Conservation (phyloP, 2,113 vertebrate species). For the Apaloderma vittatum region DNA sequence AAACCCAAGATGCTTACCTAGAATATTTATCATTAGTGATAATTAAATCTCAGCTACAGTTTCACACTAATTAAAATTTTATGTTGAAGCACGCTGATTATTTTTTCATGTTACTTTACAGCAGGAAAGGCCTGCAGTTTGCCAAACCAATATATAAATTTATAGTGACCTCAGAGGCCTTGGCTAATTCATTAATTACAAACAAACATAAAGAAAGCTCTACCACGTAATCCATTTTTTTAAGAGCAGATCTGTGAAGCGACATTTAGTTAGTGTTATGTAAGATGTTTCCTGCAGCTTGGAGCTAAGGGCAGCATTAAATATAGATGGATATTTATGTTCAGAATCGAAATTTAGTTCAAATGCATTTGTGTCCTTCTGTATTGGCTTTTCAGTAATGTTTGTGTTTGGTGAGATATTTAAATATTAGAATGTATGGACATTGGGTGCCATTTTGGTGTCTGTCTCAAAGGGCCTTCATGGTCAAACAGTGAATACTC, state of each 20-base stretch:
- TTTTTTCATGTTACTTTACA: not conserved
- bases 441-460: not conserved
- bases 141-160: not conserved
- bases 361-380: not conserved
- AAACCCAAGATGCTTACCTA: not conserved
- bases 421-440: not conserved
- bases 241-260: not conserved
- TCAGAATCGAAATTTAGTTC: not conserved
- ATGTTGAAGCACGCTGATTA: not conserved
- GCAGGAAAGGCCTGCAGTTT: not conserved
- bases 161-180: not conserved
- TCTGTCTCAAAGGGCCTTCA: not conserved
- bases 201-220: not conserved
- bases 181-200: not conserved
- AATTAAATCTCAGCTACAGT: not conserved
- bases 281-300: not conserved
- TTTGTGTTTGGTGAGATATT: not conserved
- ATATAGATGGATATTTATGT: not conserved
- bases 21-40: not conserved
- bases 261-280: not conserved
- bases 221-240: not conserved
- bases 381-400: not conserved
- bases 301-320: not conserved
- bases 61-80: not conserved
- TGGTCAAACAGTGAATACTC: not conserved